Base-by-base conservation (phyloP, 2,888 invertebrate genomes). In the Aphrophora alni region DNA sequence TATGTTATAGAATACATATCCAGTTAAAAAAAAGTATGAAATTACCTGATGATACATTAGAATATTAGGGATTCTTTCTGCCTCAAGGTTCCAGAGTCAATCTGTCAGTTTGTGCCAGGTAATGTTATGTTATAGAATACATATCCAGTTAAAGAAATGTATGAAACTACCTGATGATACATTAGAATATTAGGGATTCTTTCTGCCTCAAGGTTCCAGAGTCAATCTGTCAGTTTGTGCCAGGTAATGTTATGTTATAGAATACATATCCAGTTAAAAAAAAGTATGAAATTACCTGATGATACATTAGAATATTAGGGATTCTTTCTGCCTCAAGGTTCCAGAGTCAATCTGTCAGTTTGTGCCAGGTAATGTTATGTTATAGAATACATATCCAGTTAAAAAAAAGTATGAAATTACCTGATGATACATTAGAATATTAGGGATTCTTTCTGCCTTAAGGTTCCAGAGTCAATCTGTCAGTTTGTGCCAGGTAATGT, bases 291-390 rank as follows among this genome's bases (percentile, higher is more conserved):
- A 1, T 88, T 96, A 83, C 95, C 95, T 0, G 96, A 96, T 87
- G 96, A 96, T 86, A 95, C 95, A 12, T 88, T 96, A 44, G 96
- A 96, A 87, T 96, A 96, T 88, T 96, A 95, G 95, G 95, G 96
- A 1, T 96, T 96, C 88, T 96, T 94, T 89, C 89, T 96, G 73
- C 89, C 95, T 75, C 92, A 93, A 88, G 95, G 95, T 27, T 95
- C 96, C 0, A 91, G 91, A 14, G 95, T 96, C 1, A 91, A 92
- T 83, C 89, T 96, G 27, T 94, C 94, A 86, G 93, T 94, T 71
- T 96, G 96, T 87, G 95, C 96, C 14, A 91, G 94, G 86, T 94
- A 92, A 84, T 75, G 38, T 73, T 8, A 33, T 33, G n/a, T n/a
- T n/a, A 91, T 85, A 91, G 92, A 76, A 95, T 94, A 88, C 95